Evolutionary conservation across 2,797 vertebrate genomes (phyloP).

Genomic region (Aselliscus stoliczkanus): DNA sequence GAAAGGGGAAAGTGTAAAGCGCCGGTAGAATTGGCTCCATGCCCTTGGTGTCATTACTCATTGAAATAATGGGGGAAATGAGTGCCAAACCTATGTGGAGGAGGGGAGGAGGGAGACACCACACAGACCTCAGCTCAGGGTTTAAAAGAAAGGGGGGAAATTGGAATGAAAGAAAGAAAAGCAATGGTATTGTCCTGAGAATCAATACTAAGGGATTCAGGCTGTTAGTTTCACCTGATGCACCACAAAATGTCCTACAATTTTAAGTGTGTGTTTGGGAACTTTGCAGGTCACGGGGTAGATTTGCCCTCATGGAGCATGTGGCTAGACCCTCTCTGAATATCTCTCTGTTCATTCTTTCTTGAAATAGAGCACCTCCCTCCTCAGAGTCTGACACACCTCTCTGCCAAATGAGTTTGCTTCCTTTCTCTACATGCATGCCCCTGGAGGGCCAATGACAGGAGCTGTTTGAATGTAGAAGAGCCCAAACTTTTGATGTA

Average conservation of each 20-base stretch:
- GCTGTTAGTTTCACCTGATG: neutral
- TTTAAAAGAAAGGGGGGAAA: neutral
- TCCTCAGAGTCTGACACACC: neutral
- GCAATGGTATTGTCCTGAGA: neutral
- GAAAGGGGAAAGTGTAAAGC: conserved; percentile 53
- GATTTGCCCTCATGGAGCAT: neutral
- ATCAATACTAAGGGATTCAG: neutral
- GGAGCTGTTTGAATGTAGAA: neutral
- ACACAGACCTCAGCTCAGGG: neutral
- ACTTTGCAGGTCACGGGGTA: neutral
- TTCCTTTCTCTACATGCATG: neutral
- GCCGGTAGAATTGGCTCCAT: conserved; percentile 24
- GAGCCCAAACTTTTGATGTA: neutral
- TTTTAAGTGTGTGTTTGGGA: neutral
- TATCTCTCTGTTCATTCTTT: neutral
- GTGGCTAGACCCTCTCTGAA: neutral
- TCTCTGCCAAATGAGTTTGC: neutral
- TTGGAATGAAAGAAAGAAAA: neutral
- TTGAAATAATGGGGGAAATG: conserved; percentile 61
- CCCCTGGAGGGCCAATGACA: neutral
- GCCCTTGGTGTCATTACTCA: conserved; percentile 51
- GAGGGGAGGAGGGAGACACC: neutral
- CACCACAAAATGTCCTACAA: neutral
- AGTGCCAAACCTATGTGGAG: conserved; percentile 17
- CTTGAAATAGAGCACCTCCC: neutral